phyloP scores from a whole-genome alignment of 2,797 vertebrate genomes.

The Poecilia wingei region DNA sequence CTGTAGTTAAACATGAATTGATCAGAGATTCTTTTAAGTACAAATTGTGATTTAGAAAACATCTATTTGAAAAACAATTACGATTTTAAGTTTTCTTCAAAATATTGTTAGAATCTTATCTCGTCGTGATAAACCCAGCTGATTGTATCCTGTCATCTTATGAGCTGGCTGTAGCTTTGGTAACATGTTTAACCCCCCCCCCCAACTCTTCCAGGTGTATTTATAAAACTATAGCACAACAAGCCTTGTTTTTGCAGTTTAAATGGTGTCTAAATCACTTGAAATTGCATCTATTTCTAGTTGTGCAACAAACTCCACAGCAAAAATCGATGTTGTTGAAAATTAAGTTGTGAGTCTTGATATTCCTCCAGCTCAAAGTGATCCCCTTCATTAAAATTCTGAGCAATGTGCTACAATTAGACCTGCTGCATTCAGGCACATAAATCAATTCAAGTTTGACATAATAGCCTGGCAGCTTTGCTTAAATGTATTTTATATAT shows the following conservation, averaged over 20 bases:
- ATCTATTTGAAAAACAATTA: not conserved
- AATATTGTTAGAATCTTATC: not conserved
- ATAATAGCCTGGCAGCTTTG: not conserved
- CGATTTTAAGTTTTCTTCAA: not conserved
- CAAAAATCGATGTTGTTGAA: not conserved
- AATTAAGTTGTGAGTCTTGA: conserved; percentile 1
- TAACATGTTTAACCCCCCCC: not conserved
- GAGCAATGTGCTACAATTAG: not conserved
- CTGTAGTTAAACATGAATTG: not conserved
- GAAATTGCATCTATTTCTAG: not conserved
- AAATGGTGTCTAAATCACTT: not conserved
- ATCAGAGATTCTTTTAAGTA: not conserved
- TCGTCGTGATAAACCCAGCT: not conserved
- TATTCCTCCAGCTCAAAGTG: not conserved
- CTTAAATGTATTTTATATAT: not conserved
- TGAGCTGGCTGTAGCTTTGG: not conserved
- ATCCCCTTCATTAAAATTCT: not conserved
- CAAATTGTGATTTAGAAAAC: not conserved
- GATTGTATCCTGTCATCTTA: not conserved
- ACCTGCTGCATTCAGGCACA: not conserved
- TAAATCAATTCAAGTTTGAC: conserved; percentile 8
- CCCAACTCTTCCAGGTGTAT: not conserved
- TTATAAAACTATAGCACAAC: not conserved
- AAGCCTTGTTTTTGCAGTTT: not conserved
- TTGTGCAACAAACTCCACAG: not conserved